Evolutionary conservation across 1,140 invertebrate species (phyloP).

Genomic region (Caenorhabditis latens): DNA sequence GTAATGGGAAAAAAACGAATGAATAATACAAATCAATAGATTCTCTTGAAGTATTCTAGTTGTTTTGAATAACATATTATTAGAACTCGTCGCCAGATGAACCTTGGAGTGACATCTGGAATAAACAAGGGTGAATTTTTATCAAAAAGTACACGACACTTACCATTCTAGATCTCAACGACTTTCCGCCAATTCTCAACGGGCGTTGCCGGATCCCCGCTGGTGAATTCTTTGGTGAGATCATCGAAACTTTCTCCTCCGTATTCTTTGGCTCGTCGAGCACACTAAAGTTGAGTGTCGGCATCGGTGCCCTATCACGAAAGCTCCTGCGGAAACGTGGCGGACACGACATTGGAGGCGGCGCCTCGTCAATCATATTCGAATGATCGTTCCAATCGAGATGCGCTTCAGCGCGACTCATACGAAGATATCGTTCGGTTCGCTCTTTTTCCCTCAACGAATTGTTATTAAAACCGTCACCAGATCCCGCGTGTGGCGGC

Average conservation of each 20-base stretch:
- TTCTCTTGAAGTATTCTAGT: no score
- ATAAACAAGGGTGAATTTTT: background rate
- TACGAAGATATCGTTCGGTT: slow-evolving; percentile 8
- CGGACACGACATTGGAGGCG: slow-evolving; percentile 31
- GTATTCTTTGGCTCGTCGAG: background rate
- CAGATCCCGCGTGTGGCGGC: background rate
- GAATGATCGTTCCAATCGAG: background rate
- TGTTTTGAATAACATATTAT: background rate
- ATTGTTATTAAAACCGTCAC: slow-evolving; percentile 11
- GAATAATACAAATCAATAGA: no score
- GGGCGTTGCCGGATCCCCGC: background rate
- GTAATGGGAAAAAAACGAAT: no score
- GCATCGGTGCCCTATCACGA: slow-evolving; percentile 4
- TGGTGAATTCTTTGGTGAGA: background rate
- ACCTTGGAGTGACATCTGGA: slow-evolving; percentile 9
- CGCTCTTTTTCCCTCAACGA: background rate
- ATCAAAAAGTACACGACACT: background rate
- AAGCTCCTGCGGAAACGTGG: background rate
- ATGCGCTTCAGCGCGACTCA: background rate
- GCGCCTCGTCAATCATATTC: slow-evolving; percentile 18
- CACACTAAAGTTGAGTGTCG: background rate
- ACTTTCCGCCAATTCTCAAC: background rate
- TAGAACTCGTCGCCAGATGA: slow-evolving; percentile 16
- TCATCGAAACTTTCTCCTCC: no score
- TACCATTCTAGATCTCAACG: background rate